Percentiles rank a stretch among this genome's conserved stretches.
Evolutionary conservation across 1,140 invertebrate genomes (phyloP).

Genomic region (Alviniconcha marisindica): DNA sequence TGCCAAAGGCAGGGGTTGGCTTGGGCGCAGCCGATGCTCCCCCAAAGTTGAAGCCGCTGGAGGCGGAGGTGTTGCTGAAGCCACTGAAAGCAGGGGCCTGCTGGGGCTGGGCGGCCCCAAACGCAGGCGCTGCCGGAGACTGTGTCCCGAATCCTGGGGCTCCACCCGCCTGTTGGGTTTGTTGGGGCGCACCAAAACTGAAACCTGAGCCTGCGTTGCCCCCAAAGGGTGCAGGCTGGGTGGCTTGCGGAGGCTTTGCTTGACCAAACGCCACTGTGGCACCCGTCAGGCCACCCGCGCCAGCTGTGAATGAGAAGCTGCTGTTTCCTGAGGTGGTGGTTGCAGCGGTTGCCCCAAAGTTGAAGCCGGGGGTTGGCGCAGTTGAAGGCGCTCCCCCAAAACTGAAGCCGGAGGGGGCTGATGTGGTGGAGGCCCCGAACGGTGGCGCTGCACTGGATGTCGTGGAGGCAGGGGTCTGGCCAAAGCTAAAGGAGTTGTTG

Average conservation of each 20-base stretch:
- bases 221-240: not conserved
- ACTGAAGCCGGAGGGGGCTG: not conserved
- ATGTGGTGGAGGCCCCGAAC: not conserved
- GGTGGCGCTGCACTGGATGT: not conserved
- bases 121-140: not conserved
- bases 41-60: not conserved
- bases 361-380: not conserved
- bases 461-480: not conserved
- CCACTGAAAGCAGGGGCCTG: not conserved
- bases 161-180: not conserved
- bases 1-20: slow-evolving; percentile 1
- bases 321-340: not conserved
- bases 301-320: slow-evolving; percentile 23
- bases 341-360: not conserved
- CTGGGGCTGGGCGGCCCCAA: slow-evolving; percentile 23
- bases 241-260: not conserved
- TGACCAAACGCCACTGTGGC: not conserved
- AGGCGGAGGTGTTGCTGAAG: not conserved
- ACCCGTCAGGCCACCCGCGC: not conserved
- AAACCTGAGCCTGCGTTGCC: slow-evolving; percentile 26
- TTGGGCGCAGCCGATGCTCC: not conserved
- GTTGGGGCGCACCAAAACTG: slow-evolving; percentile 17
- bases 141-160: slow-evolving; percentile 3
- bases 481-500: not conserved
- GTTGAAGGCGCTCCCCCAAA: not conserved